Percentiles rank a stretch among this genome's conserved stretches.
Conservation (phyloP, 2,888 invertebrate genomes). For the Chirona hameri region DNA sequence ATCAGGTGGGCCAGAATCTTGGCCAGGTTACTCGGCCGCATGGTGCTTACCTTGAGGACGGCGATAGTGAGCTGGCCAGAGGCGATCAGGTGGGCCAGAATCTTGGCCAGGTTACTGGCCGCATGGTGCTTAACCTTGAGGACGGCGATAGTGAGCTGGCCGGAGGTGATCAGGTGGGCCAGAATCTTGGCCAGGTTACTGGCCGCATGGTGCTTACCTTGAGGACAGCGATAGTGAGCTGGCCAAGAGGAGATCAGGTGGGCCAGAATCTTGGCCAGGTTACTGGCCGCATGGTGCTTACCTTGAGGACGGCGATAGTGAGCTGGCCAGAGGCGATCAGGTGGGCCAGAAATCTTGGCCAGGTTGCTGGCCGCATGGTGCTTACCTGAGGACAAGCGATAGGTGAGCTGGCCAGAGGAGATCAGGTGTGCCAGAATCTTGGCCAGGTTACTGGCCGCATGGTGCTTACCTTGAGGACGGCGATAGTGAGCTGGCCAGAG, state of each 20-base stretch:
- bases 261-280: constrained; percentile 55
- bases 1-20: constrained; percentile 28
- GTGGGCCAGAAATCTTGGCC: constrained; percentile 72
- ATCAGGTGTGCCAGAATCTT: constrained; percentile 28
- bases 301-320: constrained; percentile 74
- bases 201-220: no score
- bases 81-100: background rate
- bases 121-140: constrained; percentile 32
- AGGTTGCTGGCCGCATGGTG: constrained; percentile 47
- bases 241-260: no score
- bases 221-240: no score
- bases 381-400: no score
- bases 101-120: constrained; percentile 54
- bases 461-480: constrained; percentile 74
- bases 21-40: constrained; percentile 54
- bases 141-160: no score
- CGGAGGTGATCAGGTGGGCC: no score
- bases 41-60: no score
- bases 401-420: no score
- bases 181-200: constrained; percentile 60
- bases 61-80: no score
- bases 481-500: constrained; percentile 70
- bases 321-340: constrained; percentile 74
- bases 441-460: constrained; percentile 58
- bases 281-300: no score